Evolutionary conservation across 1,140 invertebrate genomes (phyloP).

Genomic region (Sinella curviseta): DNA sequence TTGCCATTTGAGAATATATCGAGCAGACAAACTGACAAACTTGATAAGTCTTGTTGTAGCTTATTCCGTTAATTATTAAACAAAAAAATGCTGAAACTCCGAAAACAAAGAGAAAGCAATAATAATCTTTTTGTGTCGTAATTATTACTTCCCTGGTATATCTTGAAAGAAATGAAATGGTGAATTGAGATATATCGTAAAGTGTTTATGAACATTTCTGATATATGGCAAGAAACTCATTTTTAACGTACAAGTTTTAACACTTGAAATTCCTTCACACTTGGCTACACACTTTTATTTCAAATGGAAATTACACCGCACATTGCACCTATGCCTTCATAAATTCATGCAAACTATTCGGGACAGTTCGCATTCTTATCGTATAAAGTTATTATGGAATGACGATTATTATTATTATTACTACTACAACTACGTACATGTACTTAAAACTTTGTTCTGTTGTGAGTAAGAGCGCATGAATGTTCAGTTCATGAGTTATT

Average conservation of each 20-base stretch:
- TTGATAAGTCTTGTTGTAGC: too few relatives aligned
- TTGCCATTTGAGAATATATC: too few relatives aligned
- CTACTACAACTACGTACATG: not conserved
- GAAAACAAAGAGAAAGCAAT: not conserved
- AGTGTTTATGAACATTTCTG: too few relatives aligned
- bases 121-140: not conserved
- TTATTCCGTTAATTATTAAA: too few relatives aligned
- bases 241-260: not conserved
- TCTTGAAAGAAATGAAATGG: too few relatives aligned
- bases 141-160: not conserved
- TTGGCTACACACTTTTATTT: not conserved
- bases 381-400: conserved; percentile 5
- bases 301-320: not conserved
- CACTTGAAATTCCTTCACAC: conserved; percentile 23
- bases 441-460: not conserved
- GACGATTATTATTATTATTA: not conserved
- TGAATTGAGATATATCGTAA: too few relatives aligned
- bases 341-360: not conserved
- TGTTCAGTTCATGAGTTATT: conserved; percentile 17
- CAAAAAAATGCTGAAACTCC: not conserved
- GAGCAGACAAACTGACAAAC: too few relatives aligned
- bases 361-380: not conserved
- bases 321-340: too few relatives aligned
- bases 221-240: too few relatives aligned
- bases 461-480: not conserved